Base-by-base conservation (phyloP, 2,888 invertebrate genomes). In the Leptogaster cylindrica region DNA sequence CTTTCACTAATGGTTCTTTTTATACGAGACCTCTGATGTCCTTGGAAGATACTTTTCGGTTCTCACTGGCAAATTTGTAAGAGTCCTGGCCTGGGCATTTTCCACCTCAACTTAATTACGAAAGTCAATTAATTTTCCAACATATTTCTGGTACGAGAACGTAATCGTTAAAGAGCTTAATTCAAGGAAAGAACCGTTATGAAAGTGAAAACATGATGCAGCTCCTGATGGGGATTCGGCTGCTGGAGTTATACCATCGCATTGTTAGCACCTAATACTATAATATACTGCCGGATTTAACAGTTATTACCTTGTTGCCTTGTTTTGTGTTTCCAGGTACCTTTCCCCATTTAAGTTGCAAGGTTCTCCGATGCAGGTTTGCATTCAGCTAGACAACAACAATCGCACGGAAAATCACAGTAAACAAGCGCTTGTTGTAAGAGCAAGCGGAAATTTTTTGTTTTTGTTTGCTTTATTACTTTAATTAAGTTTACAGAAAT, bases 1-100 rank as follows among this genome's bases (percentile, higher is more conserved):
- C 33, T 52, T 52, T 31, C 52, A 20, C 52, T 52, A 52, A 52
- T 52, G 28, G 31, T 20, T 31, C 12, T 52, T 52, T 52, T 52
- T 52, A 31, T 52, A 18, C 33, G 52, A 52, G 14, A 31, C 52
- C 18, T 52, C 18, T 20, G 31, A 31, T 33, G 16, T 33, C 20
- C 33, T 8, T 52, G 23, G 8, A 18, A 10, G 14, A 52, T 52
- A 52, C 33, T 52, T 52, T 33, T 31, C 52, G 10, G 52, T 16
- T 18, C 18, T 33, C 31, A 20, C n/a, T 14, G 33, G 31, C 52
- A 52, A 51, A 28, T 28, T 51, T 51, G 27, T 25, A 51, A 23
- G 52, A n/a, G n/a, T n/a, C n/a, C n/a, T n/a, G 18, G 16, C 18
- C 31, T 6, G 28, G 33, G 31, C 28, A 52, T 16, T 46, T 28